Evolutionary conservation across 2,113 vertebrate species (phyloP).

Genomic region (Sinocyclocheilus anshuiensis): DNA sequence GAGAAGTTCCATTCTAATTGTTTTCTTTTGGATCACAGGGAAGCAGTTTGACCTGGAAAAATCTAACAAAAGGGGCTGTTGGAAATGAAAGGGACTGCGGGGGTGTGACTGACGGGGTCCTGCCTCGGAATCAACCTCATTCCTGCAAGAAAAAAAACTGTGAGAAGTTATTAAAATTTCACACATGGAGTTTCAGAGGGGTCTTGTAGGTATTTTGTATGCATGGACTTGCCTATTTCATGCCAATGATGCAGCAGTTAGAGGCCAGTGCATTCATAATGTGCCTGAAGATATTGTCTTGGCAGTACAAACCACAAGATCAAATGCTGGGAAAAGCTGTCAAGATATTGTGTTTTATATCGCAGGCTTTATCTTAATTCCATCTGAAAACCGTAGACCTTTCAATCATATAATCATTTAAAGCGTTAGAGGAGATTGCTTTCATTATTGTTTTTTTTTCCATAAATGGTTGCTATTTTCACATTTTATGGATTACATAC

Average conservation of each 20-base stretch:
- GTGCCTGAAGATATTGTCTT: constrained; percentile 64
- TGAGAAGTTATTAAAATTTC: background rate
- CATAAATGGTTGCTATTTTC: background rate
- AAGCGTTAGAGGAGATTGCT: constrained; percentile 7
- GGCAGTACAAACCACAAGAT: constrained; percentile 67
- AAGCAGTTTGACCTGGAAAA: too few relatives aligned
- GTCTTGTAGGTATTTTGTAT: constrained; percentile 32
- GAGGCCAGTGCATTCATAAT: constrained; percentile 59
- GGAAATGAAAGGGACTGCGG: background rate
- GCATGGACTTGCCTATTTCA: constrained; percentile 61
- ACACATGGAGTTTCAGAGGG: constrained; percentile 22
- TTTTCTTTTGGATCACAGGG: too few relatives aligned
- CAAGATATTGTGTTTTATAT: constrained; percentile 57
- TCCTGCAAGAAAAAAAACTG: constrained; percentile 4
- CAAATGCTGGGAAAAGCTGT: constrained; percentile 58
- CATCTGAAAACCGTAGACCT: constrained; percentile 73
- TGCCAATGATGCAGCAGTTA: constrained; percentile 65
- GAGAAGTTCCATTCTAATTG: too few relatives aligned
- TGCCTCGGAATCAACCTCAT: background rate
- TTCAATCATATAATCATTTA: constrained; percentile 58
- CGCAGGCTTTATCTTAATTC: constrained; percentile 70
- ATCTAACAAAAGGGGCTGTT: constrained; percentile 47
- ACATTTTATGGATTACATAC: background rate
- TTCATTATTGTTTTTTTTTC: background rate
- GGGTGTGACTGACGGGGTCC: constrained; percentile 13